Evolutionary conservation across 2,888 invertebrate genomes (phyloP).

Genomic region (Drosophila suboccidentalis): DNA sequence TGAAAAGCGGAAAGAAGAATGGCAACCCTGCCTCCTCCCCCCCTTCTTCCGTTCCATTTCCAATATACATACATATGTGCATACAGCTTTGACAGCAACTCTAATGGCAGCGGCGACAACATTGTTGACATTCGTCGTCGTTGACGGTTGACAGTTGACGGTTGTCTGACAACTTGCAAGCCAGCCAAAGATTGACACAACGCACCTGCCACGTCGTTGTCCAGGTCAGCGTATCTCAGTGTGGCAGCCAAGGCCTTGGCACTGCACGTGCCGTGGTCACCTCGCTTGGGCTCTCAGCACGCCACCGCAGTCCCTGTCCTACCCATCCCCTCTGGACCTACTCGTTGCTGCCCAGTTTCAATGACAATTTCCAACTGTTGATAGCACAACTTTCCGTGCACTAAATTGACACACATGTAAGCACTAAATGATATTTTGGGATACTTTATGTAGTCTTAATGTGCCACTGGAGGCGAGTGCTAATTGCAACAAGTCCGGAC

Average conservation of each 20-base stretch:
- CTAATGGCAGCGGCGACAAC: slow-evolving; percentile 44
- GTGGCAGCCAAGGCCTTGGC: slow-evolving; percentile 25
- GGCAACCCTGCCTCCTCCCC: too few relatives aligned
- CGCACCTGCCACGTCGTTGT: slow-evolving; percentile 53
- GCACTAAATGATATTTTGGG: slow-evolving; percentile 22
- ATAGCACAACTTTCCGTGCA: slow-evolving; percentile 14
- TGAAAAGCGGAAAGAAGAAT: background rate
- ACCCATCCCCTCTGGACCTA: background rate
- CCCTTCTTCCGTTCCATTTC: slow-evolving; percentile 1
- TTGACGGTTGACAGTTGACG: slow-evolving; percentile 21
- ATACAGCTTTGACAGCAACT: slow-evolving; percentile 40
- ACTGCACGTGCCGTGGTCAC: slow-evolving; percentile 52
- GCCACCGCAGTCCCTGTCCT: background rate
- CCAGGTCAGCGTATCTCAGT: slow-evolving; percentile 37
- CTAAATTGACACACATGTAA: slow-evolving; percentile 31
- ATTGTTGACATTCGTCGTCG: slow-evolving; percentile 57
- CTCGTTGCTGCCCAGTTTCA: background rate
- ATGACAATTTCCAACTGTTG: slow-evolving; percentile 26
- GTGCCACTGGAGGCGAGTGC: slow-evolving; percentile 1
- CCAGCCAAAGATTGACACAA: slow-evolving; percentile 57
- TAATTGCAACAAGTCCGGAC: background rate
- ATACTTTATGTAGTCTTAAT: slow-evolving; percentile 17
- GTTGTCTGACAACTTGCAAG: slow-evolving; percentile 37
- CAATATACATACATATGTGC: slow-evolving; percentile 42
- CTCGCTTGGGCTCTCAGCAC: slow-evolving; percentile 15